Conservation (phyloP, 2,797 vertebrate genomes). For the Micromesistius poutassou region DNA sequence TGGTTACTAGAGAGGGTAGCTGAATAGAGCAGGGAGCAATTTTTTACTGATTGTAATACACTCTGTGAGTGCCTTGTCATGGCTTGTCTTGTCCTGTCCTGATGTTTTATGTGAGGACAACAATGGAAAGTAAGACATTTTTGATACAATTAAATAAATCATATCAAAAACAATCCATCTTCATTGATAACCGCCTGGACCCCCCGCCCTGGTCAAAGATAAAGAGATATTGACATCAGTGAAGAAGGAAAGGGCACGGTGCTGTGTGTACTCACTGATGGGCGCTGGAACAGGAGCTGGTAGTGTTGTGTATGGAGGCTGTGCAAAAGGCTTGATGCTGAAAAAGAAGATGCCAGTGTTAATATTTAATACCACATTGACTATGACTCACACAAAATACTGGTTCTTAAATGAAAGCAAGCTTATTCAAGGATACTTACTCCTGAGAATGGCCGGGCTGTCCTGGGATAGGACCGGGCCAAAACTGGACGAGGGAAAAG, state of each 20-base stretch:
- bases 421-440: conserved; percentile 73
- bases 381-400: conserved; percentile 13
- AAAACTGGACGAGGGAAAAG: conserved; percentile 77
- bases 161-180: too few species aligned
- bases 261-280: conserved; percentile 80
- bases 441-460: conserved; percentile 97
- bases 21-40: too few species aligned
- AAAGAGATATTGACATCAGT: too few species aligned
- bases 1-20: too few species aligned
- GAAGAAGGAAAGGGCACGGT: not conserved
- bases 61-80: too few species aligned
- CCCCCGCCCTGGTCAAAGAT: too few species aligned
- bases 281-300: conserved; percentile 83
- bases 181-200: not conserved
- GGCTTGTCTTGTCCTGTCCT: too few species aligned
- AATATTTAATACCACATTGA: not conserved
- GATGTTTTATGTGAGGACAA: too few species aligned
- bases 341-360: conserved; percentile 38
- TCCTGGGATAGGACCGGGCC: conserved; percentile 88
- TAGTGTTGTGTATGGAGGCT: conserved; percentile 85
- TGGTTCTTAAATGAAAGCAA: not conserved
- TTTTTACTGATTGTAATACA: too few species aligned
- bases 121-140: too few species aligned
- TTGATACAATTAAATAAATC: too few species aligned
- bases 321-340: conserved; percentile 97